phyloP scores from a whole-genome alignment of 2,113 vertebrate genomes.

The Sitta europaea region DNA sequence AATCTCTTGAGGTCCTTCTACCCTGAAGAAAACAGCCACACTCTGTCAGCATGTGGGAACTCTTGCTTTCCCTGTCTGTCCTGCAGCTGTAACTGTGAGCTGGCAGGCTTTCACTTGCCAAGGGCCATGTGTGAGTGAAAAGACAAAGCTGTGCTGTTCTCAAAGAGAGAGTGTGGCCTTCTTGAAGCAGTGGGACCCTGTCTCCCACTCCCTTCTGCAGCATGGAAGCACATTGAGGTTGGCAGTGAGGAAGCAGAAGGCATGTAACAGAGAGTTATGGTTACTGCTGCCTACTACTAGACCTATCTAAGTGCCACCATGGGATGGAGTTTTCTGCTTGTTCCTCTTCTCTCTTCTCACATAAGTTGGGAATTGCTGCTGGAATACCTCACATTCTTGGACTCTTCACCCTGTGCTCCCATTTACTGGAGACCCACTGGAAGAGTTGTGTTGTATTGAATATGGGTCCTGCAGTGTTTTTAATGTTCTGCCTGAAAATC shows the following conservation, averaged over 20 bases:
- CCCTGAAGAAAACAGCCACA: not conserved
- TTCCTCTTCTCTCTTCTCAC: not conserved
- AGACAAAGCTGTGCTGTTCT: not conserved
- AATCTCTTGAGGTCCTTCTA: not conserved
- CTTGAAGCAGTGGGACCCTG: not conserved
- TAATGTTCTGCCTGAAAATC: not conserved
- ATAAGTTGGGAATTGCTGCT: not conserved
- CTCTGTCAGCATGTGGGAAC: not conserved
- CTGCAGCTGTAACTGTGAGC: not conserved
- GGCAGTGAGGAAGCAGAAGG: not conserved
- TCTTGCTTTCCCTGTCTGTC: not conserved
- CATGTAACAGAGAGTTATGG: too few species aligned
- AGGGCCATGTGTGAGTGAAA: not conserved
- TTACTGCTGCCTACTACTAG: not conserved
- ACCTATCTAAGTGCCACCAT: accelerated
- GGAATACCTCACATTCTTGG: not conserved
- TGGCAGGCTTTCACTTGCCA: not conserved
- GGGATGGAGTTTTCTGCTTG: not conserved
- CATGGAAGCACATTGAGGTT: not conserved
- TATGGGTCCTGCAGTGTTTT: accelerated
- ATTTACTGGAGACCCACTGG: not conserved
- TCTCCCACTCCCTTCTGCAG: not conserved
- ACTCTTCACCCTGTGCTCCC: not conserved
- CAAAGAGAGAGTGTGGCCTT: not conserved
- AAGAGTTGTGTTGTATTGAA: not conserved